Percentiles rank a stretch among this genome's conserved stretches.
phyloP scores from a whole-genome alignment of 1,140 invertebrate genomes.

The Drosophila chauvacae region DNA sequence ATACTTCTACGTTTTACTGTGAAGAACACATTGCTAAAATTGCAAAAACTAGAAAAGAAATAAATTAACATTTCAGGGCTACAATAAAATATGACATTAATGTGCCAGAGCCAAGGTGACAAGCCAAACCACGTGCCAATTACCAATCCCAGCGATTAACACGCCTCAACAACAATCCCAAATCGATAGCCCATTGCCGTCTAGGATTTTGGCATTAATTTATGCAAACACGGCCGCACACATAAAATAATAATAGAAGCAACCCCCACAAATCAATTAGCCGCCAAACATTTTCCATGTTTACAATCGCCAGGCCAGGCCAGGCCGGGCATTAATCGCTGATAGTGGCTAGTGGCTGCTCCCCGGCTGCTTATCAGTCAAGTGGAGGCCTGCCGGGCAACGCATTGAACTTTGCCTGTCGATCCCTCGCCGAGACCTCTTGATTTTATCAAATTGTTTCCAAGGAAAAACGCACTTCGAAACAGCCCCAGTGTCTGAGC shows the following conservation, averaged over 20 bases:
- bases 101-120: not conserved
- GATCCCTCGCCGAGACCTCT: constrained; percentile 2
- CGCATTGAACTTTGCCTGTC: constrained; percentile 29
- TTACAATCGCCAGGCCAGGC: constrained; percentile 13
- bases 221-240: constrained; percentile 2
- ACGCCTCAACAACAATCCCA: not conserved
- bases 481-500: not conserved
- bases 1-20: no score
- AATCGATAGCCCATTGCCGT: not conserved
- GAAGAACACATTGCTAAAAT: not conserved
- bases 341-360: constrained; percentile 4
- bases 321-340: constrained; percentile 11
- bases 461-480: no score
- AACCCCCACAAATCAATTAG: constrained; percentile 21
- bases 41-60: not conserved
- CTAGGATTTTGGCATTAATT: constrained; percentile 11
- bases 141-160: not conserved
- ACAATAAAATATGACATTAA: not conserved
- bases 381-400: constrained; percentile 9
- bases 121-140: not conserved
- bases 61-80: not conserved
- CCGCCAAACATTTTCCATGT: constrained; percentile 23
- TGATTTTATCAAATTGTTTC: not conserved
- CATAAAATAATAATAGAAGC: constrained; percentile 5
- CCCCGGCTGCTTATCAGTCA: constrained; percentile 20